These are phyloP conservation scores for Rhombomys opimus DNA, from an alignment of 2,113 vertebrate genomes.

Conservation along the genomic window DNA sequence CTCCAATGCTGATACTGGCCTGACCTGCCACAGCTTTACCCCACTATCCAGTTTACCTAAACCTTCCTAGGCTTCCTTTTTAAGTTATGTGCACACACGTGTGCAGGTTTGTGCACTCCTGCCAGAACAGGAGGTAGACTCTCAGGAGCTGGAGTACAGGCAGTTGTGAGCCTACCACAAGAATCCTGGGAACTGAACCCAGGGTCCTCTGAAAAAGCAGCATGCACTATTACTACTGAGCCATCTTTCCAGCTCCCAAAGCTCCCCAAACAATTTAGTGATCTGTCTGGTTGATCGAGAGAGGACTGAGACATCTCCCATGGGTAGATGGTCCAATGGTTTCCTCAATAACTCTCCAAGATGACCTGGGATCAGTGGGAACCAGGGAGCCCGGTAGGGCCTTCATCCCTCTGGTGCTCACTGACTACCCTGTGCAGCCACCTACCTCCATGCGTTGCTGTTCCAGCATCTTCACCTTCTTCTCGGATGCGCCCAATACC, in stretches of 20 bases:
- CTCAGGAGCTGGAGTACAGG: neutral
- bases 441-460: constrained; percentile 97
- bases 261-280: neutral
- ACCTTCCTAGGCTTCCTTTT: neutral
- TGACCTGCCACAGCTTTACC: neutral
- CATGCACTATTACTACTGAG: neutral
- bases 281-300: neutral
- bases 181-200: neutral
- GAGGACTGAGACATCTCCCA: neutral
- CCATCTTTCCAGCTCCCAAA: neutral
- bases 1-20: neutral
- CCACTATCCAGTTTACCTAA: neutral
- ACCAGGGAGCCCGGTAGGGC: neutral
- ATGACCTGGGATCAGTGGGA: neutral
- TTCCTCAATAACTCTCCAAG: neutral
- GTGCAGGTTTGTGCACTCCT: neutral
- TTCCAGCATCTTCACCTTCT: constrained; percentile 98
- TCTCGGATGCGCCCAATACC: constrained; percentile 86
- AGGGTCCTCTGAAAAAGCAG: neutral
- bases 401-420: neutral
- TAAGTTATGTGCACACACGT: neutral
- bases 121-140: neutral
- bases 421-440: neutral
- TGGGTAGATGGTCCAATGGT: neutral
- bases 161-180: neutral